Conservation (phyloP, 2,797 vertebrate genomes). For the Sparus aurata region DNA sequence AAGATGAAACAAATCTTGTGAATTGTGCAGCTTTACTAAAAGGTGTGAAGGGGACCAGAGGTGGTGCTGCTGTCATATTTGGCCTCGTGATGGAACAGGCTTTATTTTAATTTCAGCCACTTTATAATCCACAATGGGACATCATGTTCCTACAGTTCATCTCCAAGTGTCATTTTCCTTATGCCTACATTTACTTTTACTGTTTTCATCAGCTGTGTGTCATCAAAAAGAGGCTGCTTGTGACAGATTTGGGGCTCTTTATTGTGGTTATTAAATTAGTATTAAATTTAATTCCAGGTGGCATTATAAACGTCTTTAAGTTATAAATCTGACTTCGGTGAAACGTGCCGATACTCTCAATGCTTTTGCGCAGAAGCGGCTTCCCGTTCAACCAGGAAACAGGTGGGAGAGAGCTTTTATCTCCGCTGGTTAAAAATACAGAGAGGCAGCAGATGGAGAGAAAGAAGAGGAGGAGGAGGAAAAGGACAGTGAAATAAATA, state of each 20-base stretch:
- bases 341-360: slow-evolving; percentile 37
- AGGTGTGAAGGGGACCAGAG: neutral
- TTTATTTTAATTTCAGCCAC: slow-evolving; percentile 29
- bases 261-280: slow-evolving; percentile 61
- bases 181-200: slow-evolving; percentile 58
- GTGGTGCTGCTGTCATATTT: neutral
- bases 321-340: slow-evolving; percentile 59
- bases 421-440: slow-evolving; percentile 71
- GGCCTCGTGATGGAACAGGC: neutral
- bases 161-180: slow-evolving; percentile 40
- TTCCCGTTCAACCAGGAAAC: slow-evolving; percentile 44
- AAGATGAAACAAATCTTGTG: neutral
- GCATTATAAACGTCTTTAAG: slow-evolving; percentile 61
- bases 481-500: slow-evolving; percentile 66
- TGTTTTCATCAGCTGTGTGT: slow-evolving; percentile 51
- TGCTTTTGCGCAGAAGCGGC: slow-evolving; percentile 13
- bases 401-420: slow-evolving; percentile 65
- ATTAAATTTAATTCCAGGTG: slow-evolving; percentile 67
- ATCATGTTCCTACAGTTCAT: slow-evolving; percentile 22
- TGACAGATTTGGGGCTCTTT: slow-evolving; percentile 54
- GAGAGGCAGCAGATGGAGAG: slow-evolving; percentile 59
- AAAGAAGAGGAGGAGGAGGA: slow-evolving; percentile 47
- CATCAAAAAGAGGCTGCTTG: slow-evolving; percentile 47
- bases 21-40: neutral
- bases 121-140: slow-evolving; percentile 47